Base-by-base conservation (phyloP, 2,888 invertebrate genomes). In the Hirudinaria manillensis region DNA sequence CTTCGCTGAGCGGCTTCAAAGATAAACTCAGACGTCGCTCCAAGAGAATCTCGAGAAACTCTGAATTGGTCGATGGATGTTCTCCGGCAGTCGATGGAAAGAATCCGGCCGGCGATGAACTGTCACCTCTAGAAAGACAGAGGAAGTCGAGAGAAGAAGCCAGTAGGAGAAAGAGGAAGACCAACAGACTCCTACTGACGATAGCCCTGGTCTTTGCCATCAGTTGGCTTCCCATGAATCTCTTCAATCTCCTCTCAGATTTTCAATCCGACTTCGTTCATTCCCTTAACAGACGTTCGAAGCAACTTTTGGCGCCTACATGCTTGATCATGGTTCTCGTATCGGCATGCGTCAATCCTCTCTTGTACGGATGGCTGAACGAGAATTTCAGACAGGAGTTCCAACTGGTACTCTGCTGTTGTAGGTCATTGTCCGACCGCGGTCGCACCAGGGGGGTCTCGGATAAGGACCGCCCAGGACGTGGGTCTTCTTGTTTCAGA, bases 311-410 rank as follows among this genome's bases (percentile, higher is more conserved):
- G 13, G 88, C 87, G 80, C 88, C 89, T 55, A 85, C 89, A 78
- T 89, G 89, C 79, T 90, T 91, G 81, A 87, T 90, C 87, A 87
- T 89, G 78, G 90, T 93, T 10, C 92, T 94, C 90, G 92, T 92
- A 16, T 93, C 93, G 72, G 93, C 94, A 0, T 94, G 93, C 80
- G 91, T 93, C 38, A 95, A 95, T 85, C 94, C 94, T 0, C 87
- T 95, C 32, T 88, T 94, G 2, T 95, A 95, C 85, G 95, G 94
- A 16, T 93, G 93, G 91, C 87, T 95, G 80, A 95, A 95, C 84
- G 94, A 94, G 81, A 94, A 94, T 86, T 95, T 95, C 86, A 89
- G 92, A 82, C 92, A 92, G 84, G 94, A 94, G 85, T 94, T 94
- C 84, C 74, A 82, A 29, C 83, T 81, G 70, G 81, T 84, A 38